Evolutionary conservation across 2,888 invertebrate genomes (phyloP).

Genomic region (Amphipyra berbera): DNA sequence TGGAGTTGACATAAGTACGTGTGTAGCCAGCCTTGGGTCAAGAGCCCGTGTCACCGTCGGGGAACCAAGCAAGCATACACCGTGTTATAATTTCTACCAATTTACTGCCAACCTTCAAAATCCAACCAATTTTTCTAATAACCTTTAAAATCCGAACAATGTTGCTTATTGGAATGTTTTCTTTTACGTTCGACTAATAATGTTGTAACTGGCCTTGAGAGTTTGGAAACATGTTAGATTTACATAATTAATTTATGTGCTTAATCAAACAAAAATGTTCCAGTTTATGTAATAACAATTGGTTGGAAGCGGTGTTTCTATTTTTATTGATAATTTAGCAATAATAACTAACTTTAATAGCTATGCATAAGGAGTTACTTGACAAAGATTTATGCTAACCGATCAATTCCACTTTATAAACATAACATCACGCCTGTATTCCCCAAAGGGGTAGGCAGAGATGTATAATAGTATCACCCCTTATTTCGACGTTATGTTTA

Average conservation of each 20-base stretch:
- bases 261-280: conserved; percentile 13
- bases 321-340: background rate
- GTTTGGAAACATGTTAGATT: background rate
- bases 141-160: conserved; percentile 10
- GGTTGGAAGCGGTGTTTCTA: background rate
- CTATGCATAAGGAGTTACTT: background rate
- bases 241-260: background rate
- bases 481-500: too few relatives aligned
- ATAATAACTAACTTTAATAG: background rate
- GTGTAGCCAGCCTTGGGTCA: conserved; percentile 39
- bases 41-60: conserved; percentile 40
- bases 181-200: background rate
- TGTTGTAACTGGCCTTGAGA: conserved; percentile 14
- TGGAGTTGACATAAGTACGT: conserved; percentile 12
- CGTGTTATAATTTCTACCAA: conserved; percentile 24
- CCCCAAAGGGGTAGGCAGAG: too few relatives aligned
- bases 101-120: conserved; percentile 12
- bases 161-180: background rate
- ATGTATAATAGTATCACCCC: too few relatives aligned
- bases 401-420: background rate
- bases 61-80: conserved; percentile 31
- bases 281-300: conserved; percentile 1
- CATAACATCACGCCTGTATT: too few relatives aligned
- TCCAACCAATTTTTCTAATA: conserved; percentile 16
- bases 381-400: background rate